Evolutionary conservation across 2,113 vertebrate genomes (phyloP).

Genomic region (Columba livia): DNA sequence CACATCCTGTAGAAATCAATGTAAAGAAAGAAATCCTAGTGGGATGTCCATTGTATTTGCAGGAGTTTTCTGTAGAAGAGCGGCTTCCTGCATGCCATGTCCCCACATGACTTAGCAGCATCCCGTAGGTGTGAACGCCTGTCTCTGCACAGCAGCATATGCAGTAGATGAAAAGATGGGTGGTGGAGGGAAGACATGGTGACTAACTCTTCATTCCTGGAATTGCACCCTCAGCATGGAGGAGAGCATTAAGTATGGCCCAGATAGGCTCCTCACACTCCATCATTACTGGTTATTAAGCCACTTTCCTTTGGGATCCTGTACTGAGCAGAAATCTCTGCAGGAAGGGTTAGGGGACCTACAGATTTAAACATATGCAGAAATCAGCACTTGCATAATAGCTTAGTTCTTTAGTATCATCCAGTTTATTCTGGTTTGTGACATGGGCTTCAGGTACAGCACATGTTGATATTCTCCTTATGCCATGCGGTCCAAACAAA

Average conservation of each 20-base stretch:
- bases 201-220: slow-evolving; percentile 6
- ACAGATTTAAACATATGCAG: background rate
- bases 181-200: background rate
- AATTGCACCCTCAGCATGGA: background rate
- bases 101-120: slow-evolving; percentile 7
- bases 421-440: background rate
- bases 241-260: background rate
- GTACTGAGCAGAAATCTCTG: background rate
- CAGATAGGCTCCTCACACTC: background rate
- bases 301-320: background rate
- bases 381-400: background rate
- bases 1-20: background rate
- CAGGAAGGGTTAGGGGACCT: background rate
- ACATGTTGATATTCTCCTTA: background rate
- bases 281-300: background rate
- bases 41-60: background rate
- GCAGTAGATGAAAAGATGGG: background rate
- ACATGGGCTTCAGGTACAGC: background rate
- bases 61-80: background rate
- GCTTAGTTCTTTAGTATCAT: background rate
- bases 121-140: background rate
- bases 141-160: background rate
- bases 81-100: background rate
- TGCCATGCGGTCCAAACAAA: background rate
- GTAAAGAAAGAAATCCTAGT: background rate